A percentile compares a stretch with the other conserved stretches of the same genome.
Evolutionary conservation across 2,888 invertebrate species (phyloP).

Genomic region (Thysanoteuthis rhombus): DNA sequence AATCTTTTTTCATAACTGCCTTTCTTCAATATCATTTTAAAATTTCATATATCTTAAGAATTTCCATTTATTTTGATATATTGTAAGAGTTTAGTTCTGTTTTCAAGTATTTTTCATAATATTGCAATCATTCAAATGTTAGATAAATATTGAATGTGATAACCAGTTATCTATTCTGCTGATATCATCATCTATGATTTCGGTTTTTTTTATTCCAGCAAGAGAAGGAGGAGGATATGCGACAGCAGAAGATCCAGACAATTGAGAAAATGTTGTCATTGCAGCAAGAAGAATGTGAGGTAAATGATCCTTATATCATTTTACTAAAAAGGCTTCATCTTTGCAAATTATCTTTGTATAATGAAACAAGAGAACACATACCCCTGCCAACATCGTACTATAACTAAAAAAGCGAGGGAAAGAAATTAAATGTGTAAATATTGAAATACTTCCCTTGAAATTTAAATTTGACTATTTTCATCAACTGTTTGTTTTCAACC

Average conservation of each 20-base stretch:
- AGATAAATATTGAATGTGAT: neutral
- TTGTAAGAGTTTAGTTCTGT: neutral
- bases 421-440: too few species aligned
- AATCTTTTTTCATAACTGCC: neutral
- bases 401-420: too few species aligned
- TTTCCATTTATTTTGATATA: neutral
- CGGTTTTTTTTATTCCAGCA: neutral
- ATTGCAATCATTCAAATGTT: neutral
- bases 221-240: slow-evolving; percentile 24
- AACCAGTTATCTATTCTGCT: neutral
- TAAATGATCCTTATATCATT: neutral
- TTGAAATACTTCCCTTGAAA: too few species aligned
- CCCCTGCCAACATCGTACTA: too few species aligned
- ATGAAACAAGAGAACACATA: neutral
- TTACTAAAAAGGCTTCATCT: neutral
- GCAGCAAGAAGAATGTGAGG: slow-evolving; percentile 27
- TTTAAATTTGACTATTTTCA: too few species aligned
- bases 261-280: slow-evolving; percentile 22
- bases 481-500: too few species aligned
- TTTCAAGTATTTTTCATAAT: neutral
- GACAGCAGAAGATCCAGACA: slow-evolving; percentile 13
- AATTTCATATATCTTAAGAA: neutral
- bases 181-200: neutral
- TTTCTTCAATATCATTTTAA: neutral
- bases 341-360: neutral